Conservation (phyloP, 2,888 invertebrate genomes). For the Metalampra italica region DNA sequence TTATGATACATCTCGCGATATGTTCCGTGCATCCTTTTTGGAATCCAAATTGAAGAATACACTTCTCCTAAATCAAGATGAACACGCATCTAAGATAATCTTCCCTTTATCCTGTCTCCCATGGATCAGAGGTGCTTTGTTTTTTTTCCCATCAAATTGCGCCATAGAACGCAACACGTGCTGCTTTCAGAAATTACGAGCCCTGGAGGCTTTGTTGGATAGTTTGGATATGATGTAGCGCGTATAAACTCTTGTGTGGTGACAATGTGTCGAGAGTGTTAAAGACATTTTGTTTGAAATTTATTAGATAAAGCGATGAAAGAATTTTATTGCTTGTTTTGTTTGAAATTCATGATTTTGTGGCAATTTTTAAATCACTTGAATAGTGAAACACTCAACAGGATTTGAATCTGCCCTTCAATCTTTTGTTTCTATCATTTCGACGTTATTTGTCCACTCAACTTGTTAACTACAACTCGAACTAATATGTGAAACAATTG, state of each 20-base stretch:
- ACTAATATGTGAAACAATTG: too few species aligned
- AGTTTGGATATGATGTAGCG: slow-evolving; percentile 48
- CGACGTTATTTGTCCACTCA: too few species aligned
- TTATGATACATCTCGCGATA: too few species aligned
- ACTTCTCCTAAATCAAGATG: slow-evolving; percentile 7
- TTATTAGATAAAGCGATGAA: too few species aligned
- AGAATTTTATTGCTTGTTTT: too few species aligned
- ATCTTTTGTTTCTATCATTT: too few species aligned
- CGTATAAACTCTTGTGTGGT: slow-evolving; percentile 23
- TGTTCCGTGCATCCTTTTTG: background rate
- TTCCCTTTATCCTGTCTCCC: slow-evolving; percentile 19
- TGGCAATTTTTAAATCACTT: too few species aligned
- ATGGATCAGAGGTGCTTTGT: slow-evolving; percentile 32
- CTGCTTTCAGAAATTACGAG: slow-evolving; percentile 58
- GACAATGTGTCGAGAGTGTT: slow-evolving; percentile 18
- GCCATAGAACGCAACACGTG: slow-evolving; percentile 62
- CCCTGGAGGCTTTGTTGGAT: slow-evolving; percentile 34
- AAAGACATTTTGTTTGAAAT: too few species aligned
- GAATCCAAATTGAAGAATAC: background rate
- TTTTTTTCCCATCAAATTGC: slow-evolving; percentile 54
- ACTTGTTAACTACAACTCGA: too few species aligned
- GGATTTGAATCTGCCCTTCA: too few species aligned
- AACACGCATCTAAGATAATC: slow-evolving; percentile 18
- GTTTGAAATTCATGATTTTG: too few species aligned
- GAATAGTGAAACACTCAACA: too few species aligned